Evolutionary conservation across 2,113 vertebrate genomes (phyloP), one percentile per base, ranked within the genome.

Genomic region (Pholis gunnellus): DNA sequence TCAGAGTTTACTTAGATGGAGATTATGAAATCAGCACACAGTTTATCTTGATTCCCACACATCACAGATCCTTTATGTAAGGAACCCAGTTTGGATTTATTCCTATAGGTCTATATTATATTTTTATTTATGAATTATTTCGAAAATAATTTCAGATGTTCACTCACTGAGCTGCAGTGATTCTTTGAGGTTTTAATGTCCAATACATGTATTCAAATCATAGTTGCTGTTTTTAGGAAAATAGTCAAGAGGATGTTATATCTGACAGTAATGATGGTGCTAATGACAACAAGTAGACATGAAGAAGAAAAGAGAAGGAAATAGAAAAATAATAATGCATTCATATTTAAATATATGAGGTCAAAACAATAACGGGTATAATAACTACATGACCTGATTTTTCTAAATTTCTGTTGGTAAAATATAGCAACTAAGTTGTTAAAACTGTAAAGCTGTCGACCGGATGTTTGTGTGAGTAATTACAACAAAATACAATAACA

Each of bases 1-100:
- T 93, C 76, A 91, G 87, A 79, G 75, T 89, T 87, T 82, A 83
- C 80, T 88, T 72, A 56, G 82, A 71, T 80, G 73, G 83, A 87
- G 92, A 91, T 93, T 91, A 93, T 79, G 70, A 74, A 82, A 86
- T 79, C 84, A 84, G 85, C 27, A 48, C 84, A 63, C 34, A 65
- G 75, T 83, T 61, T 25, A 66, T 78, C 72, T 79, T 27, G 6
- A 73, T 36, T 79, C 54, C 57, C 70, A 54, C 42, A 83, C 44
- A 73, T 68, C 25, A 76, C 20, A 84, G 42, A 86, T 56, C 50
- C 36, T 85, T 83, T 70, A 85, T 42, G 27, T 83, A 82, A 88
- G 66, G 13, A 81, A 57, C 44, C 18, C 52, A 46, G 6, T 44
- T 67, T 68, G 66, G 8, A 46, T 72, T 60, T 9, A 48, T 40